Percentiles rank a stretch among this genome's conserved stretches.
These are phyloP conservation scores for Pseudopleuronectes americanus DNA, from an alignment of 2,797 vertebrate species.

Conservation along the genomic window DNA sequence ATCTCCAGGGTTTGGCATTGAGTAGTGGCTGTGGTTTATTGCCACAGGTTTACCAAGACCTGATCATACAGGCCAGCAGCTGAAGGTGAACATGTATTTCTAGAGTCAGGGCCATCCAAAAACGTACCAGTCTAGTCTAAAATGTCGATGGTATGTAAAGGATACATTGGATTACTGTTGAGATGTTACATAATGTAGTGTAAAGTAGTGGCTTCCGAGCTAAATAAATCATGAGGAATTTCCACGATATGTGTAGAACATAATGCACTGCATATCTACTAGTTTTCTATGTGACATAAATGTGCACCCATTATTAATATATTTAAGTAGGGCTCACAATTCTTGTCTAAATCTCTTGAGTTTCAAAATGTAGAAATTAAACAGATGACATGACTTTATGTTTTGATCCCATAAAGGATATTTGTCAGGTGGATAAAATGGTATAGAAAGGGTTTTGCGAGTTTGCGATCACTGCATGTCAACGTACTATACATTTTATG, in stretches of 20 bases:
- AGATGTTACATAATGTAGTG: too few relatives aligned
- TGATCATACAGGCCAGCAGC: not conserved
- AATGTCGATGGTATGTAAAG: too few relatives aligned
- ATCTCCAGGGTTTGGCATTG: slow-evolving; percentile 60
- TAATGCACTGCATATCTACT: not conserved
- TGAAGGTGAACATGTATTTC: too few relatives aligned
- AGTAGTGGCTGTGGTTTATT: slow-evolving; percentile 61
- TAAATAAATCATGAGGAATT: not conserved
- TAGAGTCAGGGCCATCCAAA: too few relatives aligned
- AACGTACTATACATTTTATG: not conserved
- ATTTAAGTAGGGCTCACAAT: not conserved
- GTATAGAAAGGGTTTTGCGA: not conserved
- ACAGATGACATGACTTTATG: not conserved
- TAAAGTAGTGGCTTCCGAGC: too few relatives aligned
- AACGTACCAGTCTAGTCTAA: too few relatives aligned
- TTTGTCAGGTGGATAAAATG: not conserved
- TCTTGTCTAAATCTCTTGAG: not conserved
- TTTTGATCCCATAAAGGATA: not conserved
- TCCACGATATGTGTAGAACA: not conserved
- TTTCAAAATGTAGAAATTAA: not conserved
- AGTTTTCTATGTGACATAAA: not conserved
- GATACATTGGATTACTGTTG: too few relatives aligned
- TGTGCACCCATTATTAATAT: not conserved
- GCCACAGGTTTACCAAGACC: slow-evolving; percentile 46
- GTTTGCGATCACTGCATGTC: not conserved